Evolutionary conservation across 2,888 invertebrate genomes (phyloP), one percentile per base, ranked within the genome.

Genomic region (Tipula lateralis): DNA sequence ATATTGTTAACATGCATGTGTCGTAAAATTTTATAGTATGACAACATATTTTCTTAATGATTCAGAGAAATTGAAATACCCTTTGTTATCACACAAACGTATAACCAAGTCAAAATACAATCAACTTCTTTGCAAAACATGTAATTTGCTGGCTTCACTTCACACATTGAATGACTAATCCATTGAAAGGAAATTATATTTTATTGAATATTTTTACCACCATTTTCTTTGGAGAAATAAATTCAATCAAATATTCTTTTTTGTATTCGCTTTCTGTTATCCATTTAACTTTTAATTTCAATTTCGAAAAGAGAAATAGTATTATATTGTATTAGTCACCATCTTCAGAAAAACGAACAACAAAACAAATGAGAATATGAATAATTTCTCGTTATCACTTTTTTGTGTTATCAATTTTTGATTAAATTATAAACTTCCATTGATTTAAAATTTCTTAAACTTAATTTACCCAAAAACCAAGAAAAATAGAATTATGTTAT

Each of bases 321-420:
- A n/a, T n/a, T n/a, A n/a, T n/a, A 9, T 66, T 66, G 66, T 66
- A 24, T 66, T 66, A 66, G 66, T 66, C 66, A 66, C 66, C 66
- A 66, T 66, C 66, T 66, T 50, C 44, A 50, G 29, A 29, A 81
- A 29, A 81, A 9, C 29, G 7, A 81, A 81, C 81, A 81, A 81
- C 29, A 13, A 29, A 81, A 81, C 81, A 30, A 81, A 81, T 24
- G 12, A 81, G n/a, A 81, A 30, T 29, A 83, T 32, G 32, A 83
- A 83, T 30, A 83, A 83, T 83, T 83, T 83, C 30, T 83, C 30
- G 30, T 83, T 83, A 32, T 32, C 30, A 83, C 24, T 81, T 30
- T n/a, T 82, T 82, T 82, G 13, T 83, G 82, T 83, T 32, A 83
- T 32, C 30, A 32, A 24, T 6, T 66, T 24, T 66, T 66, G 66